phyloP scores from a whole-genome alignment of 2,888 invertebrate species.

The Chloromyia formosa region DNA sequence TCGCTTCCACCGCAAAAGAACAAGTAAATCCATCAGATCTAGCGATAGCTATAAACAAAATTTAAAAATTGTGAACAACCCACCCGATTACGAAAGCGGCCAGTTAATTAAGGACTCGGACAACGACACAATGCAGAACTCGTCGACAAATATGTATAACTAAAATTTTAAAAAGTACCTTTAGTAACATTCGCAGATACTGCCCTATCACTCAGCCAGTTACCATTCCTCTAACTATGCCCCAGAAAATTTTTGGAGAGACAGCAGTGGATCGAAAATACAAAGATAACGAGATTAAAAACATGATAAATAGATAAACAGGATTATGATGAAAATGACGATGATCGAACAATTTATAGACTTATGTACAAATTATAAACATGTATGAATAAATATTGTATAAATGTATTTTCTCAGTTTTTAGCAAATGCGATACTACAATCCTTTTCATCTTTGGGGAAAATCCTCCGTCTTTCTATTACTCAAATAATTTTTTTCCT shows the following conservation, averaged over 20 bases:
- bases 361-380: conserved; percentile 40
- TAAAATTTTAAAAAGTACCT: neutral
- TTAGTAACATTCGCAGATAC: neutral
- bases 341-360: conserved; percentile 44
- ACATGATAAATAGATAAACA: conserved; percentile 36
- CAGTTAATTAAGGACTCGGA: neutral
- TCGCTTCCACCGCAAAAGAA: conserved; percentile 67
- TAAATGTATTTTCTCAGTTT: conserved; percentile 46
- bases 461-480: neutral
- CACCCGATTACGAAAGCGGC: neutral
- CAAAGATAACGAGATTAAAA: conserved; percentile 1
- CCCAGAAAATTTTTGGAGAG: no score
- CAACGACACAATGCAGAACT: neutral
- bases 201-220: neutral
- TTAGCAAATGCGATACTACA: conserved; percentile 52
- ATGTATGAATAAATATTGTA: conserved; percentile 34
- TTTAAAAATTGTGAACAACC: neutral
- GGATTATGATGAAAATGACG: conserved; percentile 6
- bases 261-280: neutral
- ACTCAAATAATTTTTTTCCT: neutral
- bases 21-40: neutral
- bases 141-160: neutral
- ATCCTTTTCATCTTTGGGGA: conserved; percentile 20
- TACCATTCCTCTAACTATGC: neutral
- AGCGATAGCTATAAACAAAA: neutral